Conservation (phyloP, 2,888 invertebrate species). For the Oligia latruncula region DNA sequence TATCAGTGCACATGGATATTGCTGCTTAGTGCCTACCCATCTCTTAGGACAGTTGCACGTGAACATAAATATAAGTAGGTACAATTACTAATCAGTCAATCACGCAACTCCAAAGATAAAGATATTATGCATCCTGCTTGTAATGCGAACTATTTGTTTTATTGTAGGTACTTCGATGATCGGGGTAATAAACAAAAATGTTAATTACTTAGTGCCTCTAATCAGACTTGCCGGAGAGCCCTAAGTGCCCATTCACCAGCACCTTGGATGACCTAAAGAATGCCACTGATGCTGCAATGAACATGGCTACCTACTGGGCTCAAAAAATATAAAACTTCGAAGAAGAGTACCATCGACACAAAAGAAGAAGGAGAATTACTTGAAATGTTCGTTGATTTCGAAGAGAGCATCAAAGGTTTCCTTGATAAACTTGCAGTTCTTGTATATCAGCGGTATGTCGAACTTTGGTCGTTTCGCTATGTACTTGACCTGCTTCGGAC, state of each 20-base stretch:
- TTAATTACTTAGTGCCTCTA: conserved; percentile 75
- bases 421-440: conserved; percentile 80
- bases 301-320: background rate
- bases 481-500: conserved; percentile 82
- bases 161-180: background rate
- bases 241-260: background rate
- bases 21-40: conserved; percentile 2
- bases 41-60: conserved; percentile 8
- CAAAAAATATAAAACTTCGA: background rate
- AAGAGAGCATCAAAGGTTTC: conserved; percentile 74
- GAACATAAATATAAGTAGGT: background rate
- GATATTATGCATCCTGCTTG: background rate
- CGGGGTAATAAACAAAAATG: background rate
- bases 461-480: conserved; percentile 80
- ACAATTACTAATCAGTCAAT: conserved; percentile 32
- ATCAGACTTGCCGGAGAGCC: background rate
- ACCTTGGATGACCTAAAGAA: background rate
- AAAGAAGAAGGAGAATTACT: conserved; percentile 74
- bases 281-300: background rate
- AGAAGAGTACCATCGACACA: background rate
- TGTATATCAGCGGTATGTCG: conserved; percentile 80
- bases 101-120: conserved; percentile 24
- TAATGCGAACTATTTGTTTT: conserved; percentile 17
- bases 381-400: conserved; percentile 78
- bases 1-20: conserved; percentile 33